phyloP scores from a whole-genome alignment of 2,888 invertebrate species.

The Callyntrura guangdongensis region DNA sequence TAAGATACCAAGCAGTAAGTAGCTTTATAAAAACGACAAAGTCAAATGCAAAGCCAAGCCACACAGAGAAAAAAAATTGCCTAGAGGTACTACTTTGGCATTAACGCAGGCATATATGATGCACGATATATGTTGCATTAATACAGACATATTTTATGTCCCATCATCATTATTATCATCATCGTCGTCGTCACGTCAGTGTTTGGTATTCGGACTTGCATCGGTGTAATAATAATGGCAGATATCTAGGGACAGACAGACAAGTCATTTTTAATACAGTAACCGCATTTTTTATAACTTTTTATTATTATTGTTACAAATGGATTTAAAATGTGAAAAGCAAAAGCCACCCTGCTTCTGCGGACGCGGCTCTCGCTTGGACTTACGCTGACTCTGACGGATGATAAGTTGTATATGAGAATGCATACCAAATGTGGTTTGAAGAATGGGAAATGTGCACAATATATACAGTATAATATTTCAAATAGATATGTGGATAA shows the following conservation, averaged over 20 bases:
- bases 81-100: constrained; percentile 9
- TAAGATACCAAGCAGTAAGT: constrained; percentile 11
- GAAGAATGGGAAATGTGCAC: too few relatives aligned
- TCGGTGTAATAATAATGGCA: neutral
- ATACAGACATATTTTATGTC: constrained; percentile 9
- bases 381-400: neutral
- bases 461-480: neutral
- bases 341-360: constrained; percentile 33
- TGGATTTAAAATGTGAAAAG: neutral
- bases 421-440: constrained; percentile 52
- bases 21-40: constrained; percentile 1
- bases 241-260: neutral
- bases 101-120: neutral
- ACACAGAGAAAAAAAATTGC: constrained; percentile 17
- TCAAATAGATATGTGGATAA: neutral
- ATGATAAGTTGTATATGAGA: neutral
- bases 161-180: neutral
- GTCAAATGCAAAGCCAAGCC: neutral
- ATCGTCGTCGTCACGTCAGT: too few relatives aligned
- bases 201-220: neutral
- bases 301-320: neutral
- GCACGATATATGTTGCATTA: neutral
- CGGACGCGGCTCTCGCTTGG: neutral
- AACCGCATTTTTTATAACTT: neutral
- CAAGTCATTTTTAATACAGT: neutral